Evolutionary conservation across 2,113 vertebrate genomes (phyloP).

Genomic region (Bufo bufo): DNA sequence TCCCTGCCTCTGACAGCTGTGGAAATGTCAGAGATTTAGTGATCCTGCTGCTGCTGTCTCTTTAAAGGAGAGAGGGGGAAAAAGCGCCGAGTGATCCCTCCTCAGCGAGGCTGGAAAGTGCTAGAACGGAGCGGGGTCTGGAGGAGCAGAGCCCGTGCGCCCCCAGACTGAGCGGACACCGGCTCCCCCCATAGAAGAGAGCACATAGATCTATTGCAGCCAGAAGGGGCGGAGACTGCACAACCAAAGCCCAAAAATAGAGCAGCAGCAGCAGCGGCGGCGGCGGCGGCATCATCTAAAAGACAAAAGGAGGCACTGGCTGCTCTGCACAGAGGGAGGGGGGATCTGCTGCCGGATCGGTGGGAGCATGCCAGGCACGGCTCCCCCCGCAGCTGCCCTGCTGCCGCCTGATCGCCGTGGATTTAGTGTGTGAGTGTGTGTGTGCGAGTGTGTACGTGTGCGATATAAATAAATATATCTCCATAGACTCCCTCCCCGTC

Average conservation of each 20-base stretch:
- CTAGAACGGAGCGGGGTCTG: constrained; percentile 82
- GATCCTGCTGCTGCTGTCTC: constrained; percentile 69
- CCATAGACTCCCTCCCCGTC: constrained; percentile 50
- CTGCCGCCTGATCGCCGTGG: constrained; percentile 34
- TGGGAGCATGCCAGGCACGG: background rate
- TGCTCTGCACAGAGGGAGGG: background rate
- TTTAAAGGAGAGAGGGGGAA: constrained; percentile 74
- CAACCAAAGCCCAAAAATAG: constrained; percentile 45
- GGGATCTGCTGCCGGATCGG: background rate
- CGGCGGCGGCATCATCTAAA: constrained; percentile 1
- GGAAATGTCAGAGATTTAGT: constrained; percentile 50
- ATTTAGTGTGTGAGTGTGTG: constrained; percentile 46
- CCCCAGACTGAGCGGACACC: constrained; percentile 57
- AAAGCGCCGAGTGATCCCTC: constrained; percentile 59
- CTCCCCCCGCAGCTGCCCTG: background rate
- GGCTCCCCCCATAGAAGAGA: constrained; percentile 61
- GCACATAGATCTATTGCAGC: constrained; percentile 41
- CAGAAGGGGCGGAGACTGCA: constrained; percentile 36
- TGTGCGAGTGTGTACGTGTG: constrained; percentile 72
- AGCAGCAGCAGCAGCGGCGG: constrained; percentile 1
- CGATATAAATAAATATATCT: constrained; percentile 62
- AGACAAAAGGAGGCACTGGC: constrained; percentile 53
- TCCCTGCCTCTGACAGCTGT: constrained; percentile 37
- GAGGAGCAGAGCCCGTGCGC: constrained; percentile 65
- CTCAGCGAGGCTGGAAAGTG: constrained; percentile 82